These are phyloP conservation scores for Zophobas atratus DNA, from an alignment of 1,140 invertebrate species.

Conservation along the genomic window DNA sequence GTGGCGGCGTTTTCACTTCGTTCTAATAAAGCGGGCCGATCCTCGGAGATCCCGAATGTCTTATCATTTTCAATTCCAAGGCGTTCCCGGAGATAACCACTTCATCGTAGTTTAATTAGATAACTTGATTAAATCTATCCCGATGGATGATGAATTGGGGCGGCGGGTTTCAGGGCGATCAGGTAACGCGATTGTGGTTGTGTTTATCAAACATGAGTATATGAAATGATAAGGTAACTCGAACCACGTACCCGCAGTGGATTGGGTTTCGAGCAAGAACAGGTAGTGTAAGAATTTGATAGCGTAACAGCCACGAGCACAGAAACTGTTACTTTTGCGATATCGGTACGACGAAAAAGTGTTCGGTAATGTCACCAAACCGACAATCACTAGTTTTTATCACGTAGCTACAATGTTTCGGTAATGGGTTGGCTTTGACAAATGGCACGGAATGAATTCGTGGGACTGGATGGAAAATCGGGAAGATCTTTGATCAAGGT, in stretches of 20 bases:
- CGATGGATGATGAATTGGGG: not conserved
- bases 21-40: constrained; percentile 14
- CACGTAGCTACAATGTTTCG: not conserved
- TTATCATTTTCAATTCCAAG: constrained; percentile 14
- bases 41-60: constrained; percentile 7
- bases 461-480: no score
- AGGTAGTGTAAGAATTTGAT: constrained; percentile 19
- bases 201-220: no score
- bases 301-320: constrained; percentile 3
- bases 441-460: not conserved
- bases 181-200: no score
- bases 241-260: not conserved
- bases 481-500: no score
- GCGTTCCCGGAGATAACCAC: constrained; percentile 3
- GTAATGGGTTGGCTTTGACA: not conserved
- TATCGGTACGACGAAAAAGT: constrained; percentile 2
- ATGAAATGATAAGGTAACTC: no score
- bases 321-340: not conserved
- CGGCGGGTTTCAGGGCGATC: no score
- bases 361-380: not conserved
- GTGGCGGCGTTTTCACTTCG: not conserved
- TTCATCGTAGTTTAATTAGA: constrained; percentile 14
- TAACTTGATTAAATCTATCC: constrained; percentile 1
- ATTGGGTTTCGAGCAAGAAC: not conserved
- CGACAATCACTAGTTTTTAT: not conserved